Evolutionary conservation across 2,113 vertebrate genomes (phyloP).

Genomic region (Cettia cetti): DNA sequence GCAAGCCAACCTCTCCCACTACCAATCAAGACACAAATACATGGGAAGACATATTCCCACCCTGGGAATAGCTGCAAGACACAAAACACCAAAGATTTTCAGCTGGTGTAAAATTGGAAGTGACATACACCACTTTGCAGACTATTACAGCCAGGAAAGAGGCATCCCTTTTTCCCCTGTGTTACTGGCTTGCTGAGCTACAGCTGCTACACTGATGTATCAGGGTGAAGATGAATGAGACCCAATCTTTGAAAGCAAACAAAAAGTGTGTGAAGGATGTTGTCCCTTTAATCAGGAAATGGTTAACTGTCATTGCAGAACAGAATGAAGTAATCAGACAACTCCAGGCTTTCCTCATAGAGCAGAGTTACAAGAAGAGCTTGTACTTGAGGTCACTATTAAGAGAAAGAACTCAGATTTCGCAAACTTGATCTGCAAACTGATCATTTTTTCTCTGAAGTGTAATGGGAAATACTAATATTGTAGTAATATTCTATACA

Average conservation of each 20-base stretch:
- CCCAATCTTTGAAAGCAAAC: not conserved
- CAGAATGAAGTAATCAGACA: not conserved
- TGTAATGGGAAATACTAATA: not conserved
- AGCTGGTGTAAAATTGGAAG: not conserved
- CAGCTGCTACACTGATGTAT: not conserved
- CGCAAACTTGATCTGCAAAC: not conserved
- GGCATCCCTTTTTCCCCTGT: not conserved
- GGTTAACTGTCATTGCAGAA: not conserved
- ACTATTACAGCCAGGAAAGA: not conserved
- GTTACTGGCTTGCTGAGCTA: not conserved
- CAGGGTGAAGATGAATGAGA: not conserved
- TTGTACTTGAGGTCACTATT: not conserved
- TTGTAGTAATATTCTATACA: not conserved
- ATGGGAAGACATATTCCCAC: not conserved
- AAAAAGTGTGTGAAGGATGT: not conserved
- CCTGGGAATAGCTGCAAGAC: not conserved
- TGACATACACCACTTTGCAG: not conserved
- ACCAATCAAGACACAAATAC: not conserved
- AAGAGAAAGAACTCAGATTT: not conserved
- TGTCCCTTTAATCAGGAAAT: not conserved
- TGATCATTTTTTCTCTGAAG: not conserved
- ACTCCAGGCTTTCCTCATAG: not conserved
- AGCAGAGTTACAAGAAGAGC: not conserved
- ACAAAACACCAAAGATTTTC: not conserved
- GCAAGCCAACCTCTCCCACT: not conserved